phyloP scores from a whole-genome alignment of 1,140 invertebrate genomes.

The Magallana gigas region DNA sequence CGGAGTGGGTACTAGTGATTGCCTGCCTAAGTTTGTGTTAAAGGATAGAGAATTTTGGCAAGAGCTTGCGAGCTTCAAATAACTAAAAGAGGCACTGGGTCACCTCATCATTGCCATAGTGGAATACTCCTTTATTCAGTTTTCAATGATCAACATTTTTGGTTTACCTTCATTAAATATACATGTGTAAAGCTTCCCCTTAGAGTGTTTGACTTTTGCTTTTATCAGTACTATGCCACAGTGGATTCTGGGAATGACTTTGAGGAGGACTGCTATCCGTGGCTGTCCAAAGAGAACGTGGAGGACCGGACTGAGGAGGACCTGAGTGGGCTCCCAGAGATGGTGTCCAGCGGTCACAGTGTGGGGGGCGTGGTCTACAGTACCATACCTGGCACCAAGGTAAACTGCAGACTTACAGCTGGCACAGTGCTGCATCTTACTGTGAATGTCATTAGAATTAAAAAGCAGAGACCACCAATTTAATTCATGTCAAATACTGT shows the following conservation, averaged over 20 bases:
- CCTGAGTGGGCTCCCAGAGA: slow-evolving; percentile 90
- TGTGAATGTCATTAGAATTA: too few relatives aligned
- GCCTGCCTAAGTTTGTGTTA: too few relatives aligned
- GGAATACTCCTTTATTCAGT: too few relatives aligned
- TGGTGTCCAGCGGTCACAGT: slow-evolving; percentile 95
- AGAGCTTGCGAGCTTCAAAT: too few relatives aligned
- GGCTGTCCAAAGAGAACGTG: slow-evolving; percentile 95
- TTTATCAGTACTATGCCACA: slow-evolving; percentile 92
- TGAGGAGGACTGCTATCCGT: slow-evolving; percentile 92
- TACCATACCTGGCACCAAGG: slow-evolving; percentile 53
- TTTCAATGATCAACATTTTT: neutral
- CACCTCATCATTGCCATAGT: too few relatives aligned
- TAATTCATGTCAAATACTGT: too few relatives aligned
- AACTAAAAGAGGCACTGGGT: too few relatives aligned
- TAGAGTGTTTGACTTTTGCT: slow-evolving; percentile 21
- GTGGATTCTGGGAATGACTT: slow-evolving; percentile 91
- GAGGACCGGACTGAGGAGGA: slow-evolving; percentile 88
- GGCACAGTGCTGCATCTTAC: too few relatives aligned
- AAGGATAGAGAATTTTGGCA: too few relatives aligned
- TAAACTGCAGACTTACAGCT: neutral
- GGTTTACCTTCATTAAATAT: neutral
- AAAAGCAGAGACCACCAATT: too few relatives aligned
- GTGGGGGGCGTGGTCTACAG: slow-evolving; percentile 90
- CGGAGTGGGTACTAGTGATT: too few relatives aligned
- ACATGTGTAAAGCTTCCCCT: neutral